Evolutionary conservation across 2,888 invertebrate genomes (phyloP).

Genomic region (Epinotia bilunana): DNA sequence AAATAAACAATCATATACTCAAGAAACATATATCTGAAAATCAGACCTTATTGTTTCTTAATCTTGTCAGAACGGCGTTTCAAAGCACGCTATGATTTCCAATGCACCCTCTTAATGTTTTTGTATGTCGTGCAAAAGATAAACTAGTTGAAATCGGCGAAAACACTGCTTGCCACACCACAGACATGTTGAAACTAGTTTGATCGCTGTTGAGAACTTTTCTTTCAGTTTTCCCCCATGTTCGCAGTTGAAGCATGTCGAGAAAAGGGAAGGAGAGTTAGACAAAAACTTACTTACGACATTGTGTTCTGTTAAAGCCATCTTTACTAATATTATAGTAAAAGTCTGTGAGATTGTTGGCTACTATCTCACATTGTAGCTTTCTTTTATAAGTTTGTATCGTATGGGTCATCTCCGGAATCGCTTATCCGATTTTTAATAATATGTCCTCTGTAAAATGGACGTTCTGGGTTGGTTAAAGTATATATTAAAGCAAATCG

Average conservation of each 20-base stretch:
- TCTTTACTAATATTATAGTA: neutral
- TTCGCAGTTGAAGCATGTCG: neutral
- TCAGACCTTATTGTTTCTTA: no score
- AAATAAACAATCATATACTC: no score
- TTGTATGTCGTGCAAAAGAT: neutral
- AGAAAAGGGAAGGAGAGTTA: neutral
- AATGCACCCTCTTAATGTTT: no score
- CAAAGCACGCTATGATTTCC: no score
- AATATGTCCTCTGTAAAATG: no score
- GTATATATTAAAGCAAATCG: neutral
- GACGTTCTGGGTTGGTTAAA: no score
- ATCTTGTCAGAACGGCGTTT: no score
- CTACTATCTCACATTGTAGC: no score
- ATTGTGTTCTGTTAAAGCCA: neutral
- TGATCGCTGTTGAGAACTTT: constrained; percentile 25
- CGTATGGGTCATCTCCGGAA: no score
- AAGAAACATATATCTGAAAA: no score
- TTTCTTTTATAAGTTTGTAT: neutral
- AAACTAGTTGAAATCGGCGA: constrained; percentile 3
- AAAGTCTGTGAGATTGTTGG: neutral
- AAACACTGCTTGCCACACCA: constrained; percentile 12
- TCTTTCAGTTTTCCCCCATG: neutral
- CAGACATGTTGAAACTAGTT: constrained; percentile 25
- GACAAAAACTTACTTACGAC: constrained; percentile 7
- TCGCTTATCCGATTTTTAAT: no score